Conservation (phyloP, 2,797 vertebrate species). For the Pangasius larnaudii region DNA sequence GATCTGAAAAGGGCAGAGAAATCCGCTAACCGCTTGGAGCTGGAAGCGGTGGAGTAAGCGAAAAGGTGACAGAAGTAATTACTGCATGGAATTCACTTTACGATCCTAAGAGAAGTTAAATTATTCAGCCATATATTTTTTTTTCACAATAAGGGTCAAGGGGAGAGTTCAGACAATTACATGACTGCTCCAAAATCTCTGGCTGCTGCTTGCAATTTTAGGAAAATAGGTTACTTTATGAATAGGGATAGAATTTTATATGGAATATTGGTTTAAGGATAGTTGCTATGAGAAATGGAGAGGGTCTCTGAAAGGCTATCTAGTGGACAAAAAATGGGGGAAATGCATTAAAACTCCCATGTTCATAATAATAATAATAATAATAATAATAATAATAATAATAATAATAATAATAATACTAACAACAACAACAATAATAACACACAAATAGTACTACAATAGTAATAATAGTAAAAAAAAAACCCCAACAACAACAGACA, state of each 20-base stretch:
- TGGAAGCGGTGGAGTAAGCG: neutral
- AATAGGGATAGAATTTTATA: neutral
- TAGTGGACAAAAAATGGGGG: neutral
- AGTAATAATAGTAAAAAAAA: neutral
- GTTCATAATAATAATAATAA: neutral
- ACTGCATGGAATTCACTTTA: conserved; percentile 25
- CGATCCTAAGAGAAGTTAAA: neutral
- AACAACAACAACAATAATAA: neutral
- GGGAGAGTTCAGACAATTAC: conserved; percentile 14
- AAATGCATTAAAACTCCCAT: neutral
- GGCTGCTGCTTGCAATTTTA: neutral
- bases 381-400: neutral
- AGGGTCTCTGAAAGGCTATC: neutral
- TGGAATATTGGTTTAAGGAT: neutral
- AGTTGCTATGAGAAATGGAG: neutral
- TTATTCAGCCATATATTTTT: conserved; percentile 10
- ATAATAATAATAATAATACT: neutral
- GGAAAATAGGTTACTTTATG: neutral
- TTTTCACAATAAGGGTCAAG: neutral
- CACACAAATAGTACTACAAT: neutral
- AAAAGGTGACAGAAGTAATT: conserved; percentile 30
- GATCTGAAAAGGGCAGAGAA: conserved; percentile 17
- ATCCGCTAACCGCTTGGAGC: neutral
- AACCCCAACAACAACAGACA: neutral
- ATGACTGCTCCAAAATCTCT: neutral